A percentile compares a stretch with the other conserved stretches of the same genome.
phyloP scores from a whole-genome alignment of 2,888 invertebrate genomes.

The Nymphalis urticae region DNA sequence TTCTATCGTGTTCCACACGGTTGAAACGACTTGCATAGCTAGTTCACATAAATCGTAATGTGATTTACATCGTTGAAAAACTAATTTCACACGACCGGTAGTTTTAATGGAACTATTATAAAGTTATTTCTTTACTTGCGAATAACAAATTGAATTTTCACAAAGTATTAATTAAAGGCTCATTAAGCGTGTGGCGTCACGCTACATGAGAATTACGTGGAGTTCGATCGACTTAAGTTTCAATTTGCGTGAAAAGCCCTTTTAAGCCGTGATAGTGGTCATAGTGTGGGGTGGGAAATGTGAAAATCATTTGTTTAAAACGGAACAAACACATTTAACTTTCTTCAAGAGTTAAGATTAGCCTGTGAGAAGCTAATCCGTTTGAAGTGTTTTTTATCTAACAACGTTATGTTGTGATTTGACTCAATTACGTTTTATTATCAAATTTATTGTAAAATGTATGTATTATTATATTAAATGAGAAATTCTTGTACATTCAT shows the following conservation, averaged over 20 bases:
- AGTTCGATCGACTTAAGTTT: conserved; percentile 29
- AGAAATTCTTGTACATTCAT: too few relatives aligned
- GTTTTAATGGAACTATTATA: conserved; percentile 28
- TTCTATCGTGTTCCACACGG: conserved; percentile 4
- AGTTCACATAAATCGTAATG: conserved; percentile 21
- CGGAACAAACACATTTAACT: background rate
- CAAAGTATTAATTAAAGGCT: conserved; percentile 29
- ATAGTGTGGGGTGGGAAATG: conserved; percentile 1
- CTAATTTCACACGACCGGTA: conserved; percentile 9
- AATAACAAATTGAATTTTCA: conserved; percentile 40
- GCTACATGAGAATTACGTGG: conserved; percentile 40
- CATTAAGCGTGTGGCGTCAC: conserved; percentile 38
- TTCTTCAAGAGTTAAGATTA: conserved; percentile 1
- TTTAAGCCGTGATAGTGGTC: conserved; percentile 10
- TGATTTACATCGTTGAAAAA: conserved; percentile 27
- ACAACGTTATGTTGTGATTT: too few relatives aligned
- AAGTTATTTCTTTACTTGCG: conserved; percentile 37
- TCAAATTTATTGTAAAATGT: background rate
- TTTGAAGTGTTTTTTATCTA: background rate
- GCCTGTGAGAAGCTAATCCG: background rate
- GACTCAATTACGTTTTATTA: background rate
- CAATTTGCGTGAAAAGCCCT: conserved; percentile 34
- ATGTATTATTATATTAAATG: too few relatives aligned
- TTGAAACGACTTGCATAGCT: conserved; percentile 11
- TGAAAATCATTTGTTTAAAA: background rate